Percentiles rank a stretch among this genome's conserved stretches.
These are phyloP conservation scores for Ceryle rudis DNA, from an alignment of 2,797 vertebrate genomes.

Conservation along the genomic window DNA sequence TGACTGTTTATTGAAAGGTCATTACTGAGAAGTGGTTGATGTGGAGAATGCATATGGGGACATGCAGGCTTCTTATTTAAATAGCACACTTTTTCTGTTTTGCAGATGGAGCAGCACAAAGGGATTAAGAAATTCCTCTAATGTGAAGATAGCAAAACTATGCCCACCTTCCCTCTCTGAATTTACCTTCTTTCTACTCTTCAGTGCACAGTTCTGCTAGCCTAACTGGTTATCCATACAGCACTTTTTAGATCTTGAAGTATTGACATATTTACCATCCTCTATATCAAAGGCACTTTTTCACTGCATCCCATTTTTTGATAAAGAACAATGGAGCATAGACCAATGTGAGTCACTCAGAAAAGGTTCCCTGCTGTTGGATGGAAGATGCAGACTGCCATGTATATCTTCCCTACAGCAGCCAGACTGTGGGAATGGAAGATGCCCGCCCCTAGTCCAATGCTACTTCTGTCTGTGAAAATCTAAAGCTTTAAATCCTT, in stretches of 20 bases:
- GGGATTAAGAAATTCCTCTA: not conserved
- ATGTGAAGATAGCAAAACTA: not conserved
- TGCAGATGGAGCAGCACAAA: not conserved
- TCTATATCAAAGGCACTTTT: not conserved
- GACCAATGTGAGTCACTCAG: not conserved
- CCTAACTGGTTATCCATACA: not conserved
- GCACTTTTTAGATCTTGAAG: too few species aligned
- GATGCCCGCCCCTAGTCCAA: not conserved
- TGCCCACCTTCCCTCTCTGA: not conserved
- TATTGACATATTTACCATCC: not conserved
- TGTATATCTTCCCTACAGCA: rapidly evolving
- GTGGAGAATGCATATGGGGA: not conserved
- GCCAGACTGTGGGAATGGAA: not conserved
- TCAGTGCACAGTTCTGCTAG: not conserved
- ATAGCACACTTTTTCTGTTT: not conserved
- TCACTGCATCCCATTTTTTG: not conserved
- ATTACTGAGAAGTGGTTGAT: not conserved
- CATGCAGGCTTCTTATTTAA: not conserved
- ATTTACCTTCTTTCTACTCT: not conserved
- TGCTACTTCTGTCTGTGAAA: not conserved
- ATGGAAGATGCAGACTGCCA: not conserved
- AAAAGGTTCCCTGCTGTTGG: not conserved
- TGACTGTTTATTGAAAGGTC: not conserved
- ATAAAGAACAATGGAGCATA: rapidly evolving
- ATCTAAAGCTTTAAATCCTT: not conserved